Evolutionary conservation across 2,113 vertebrate genomes (phyloP).

Genomic region (Odobenus rosmarus): DNA sequence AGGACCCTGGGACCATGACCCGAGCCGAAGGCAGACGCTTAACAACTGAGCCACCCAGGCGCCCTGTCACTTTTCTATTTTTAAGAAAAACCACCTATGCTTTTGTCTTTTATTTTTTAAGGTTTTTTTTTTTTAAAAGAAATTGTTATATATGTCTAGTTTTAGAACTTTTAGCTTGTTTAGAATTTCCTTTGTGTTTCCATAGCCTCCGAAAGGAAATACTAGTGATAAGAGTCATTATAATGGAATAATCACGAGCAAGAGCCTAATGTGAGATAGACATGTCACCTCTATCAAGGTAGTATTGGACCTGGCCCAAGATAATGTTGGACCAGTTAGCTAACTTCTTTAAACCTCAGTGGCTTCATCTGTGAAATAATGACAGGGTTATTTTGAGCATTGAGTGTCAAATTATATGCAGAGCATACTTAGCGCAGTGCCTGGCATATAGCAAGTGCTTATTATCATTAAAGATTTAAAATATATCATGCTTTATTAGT

Average conservation of each 20-base stretch:
- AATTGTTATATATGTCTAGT: neutral
- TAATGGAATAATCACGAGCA: neutral
- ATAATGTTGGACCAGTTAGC: neutral
- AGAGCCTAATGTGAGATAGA: neutral
- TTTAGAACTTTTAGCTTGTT: neutral
- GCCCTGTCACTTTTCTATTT: neutral
- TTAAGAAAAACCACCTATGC: neutral
- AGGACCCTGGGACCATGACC: too few relatives aligned
- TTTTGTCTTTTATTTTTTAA: neutral
- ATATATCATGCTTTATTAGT: neutral
- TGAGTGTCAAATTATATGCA: neutral
- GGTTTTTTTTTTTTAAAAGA: neutral
- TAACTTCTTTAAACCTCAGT: neutral
- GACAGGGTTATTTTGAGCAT: neutral
- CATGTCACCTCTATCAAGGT: neutral
- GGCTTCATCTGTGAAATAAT: constrained; percentile 6
- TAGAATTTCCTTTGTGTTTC: constrained; percentile 24
- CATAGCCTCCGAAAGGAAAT: neutral
- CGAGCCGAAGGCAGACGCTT: too few relatives aligned
- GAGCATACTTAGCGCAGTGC: neutral
- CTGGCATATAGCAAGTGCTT: neutral
- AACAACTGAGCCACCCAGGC: too few relatives aligned
- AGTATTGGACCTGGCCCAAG: neutral
- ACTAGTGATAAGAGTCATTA: neutral
- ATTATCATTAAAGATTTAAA: neutral